phyloP scores from a whole-genome alignment of 1,140 invertebrate genomes.

The Lepidurus couesii region DNA sequence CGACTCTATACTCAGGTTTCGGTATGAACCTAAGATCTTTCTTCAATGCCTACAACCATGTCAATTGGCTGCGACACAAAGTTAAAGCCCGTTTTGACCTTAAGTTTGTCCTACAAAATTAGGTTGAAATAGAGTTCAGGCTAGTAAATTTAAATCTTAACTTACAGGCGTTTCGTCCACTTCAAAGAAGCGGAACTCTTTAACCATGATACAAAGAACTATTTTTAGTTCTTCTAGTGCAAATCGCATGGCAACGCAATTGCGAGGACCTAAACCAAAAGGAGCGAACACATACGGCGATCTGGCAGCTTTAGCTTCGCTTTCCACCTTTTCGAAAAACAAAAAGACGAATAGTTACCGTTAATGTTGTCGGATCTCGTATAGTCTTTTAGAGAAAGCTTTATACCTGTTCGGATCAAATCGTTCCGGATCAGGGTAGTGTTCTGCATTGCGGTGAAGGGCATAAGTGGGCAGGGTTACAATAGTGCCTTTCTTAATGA shows the following conservation, averaged over 20 bases:
- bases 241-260: conserved; percentile 52
- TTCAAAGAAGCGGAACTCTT: conserved; percentile 30
- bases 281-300: conserved; percentile 51
- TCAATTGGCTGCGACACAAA: no score
- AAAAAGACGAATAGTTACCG: not conserved
- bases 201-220: conserved; percentile 31
- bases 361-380: no score
- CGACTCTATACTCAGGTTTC: no score
- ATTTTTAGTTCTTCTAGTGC: conserved; percentile 43
- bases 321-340: conserved; percentile 25
- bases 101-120: no score
- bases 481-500: conserved; percentile 46
- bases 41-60: no score
- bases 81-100: no score
- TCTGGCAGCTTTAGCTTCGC: conserved; percentile 43
- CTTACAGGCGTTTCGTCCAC: no score
- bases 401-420: conserved; percentile 56
- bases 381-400: not conserved
- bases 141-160: no score
- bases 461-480: conserved; percentile 49
- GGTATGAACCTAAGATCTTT: no score
- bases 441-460: conserved; percentile 55
- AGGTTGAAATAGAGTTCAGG: no score
- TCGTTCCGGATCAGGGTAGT: conserved; percentile 55
- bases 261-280: conserved; percentile 54